Evolutionary conservation across 2,888 invertebrate genomes (phyloP).

Genomic region (Sphecodes monilicornis): DNA sequence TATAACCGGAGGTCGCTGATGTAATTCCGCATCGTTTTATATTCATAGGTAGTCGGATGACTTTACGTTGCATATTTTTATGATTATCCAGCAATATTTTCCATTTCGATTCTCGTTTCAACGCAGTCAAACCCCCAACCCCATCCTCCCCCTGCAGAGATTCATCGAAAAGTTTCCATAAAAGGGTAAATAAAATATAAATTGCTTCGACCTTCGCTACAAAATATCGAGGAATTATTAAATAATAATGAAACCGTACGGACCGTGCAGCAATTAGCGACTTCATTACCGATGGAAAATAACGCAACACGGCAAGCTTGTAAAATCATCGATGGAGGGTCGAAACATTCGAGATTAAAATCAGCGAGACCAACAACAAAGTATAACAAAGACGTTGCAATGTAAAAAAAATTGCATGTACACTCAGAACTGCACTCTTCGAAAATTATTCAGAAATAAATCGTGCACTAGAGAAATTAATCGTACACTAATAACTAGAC

Average conservation of each 20-base stretch:
- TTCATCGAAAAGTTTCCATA: not conserved
- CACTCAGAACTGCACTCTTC: too few relatives aligned
- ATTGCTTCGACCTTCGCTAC: not conserved
- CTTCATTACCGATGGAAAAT: not conserved
- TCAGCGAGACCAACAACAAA: too few relatives aligned
- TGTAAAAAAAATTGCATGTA: too few relatives aligned
- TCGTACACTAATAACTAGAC: too few relatives aligned
- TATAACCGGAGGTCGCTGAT: not conserved
- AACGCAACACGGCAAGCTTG: not conserved
- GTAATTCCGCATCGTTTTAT: not conserved
- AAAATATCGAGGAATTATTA: not conserved
- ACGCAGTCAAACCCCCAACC: too few relatives aligned
- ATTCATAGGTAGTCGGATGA: conserved; percentile 4
- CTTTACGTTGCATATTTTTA: not conserved
- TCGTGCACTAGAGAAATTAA: too few relatives aligned
- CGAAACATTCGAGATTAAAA: too few relatives aligned
- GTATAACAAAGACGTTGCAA: too few relatives aligned
- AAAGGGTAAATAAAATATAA: not conserved
- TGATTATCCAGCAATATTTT: conserved; percentile 2
- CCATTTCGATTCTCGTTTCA: not conserved
- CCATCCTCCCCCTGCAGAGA: not conserved
- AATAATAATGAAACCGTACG: not conserved
- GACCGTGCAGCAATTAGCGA: not conserved
- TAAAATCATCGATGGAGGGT: too few relatives aligned
- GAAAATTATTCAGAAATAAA: too few relatives aligned